Evolutionary conservation across 2,113 vertebrate genomes (phyloP).

Genomic region (Rhineura floridana): DNA sequence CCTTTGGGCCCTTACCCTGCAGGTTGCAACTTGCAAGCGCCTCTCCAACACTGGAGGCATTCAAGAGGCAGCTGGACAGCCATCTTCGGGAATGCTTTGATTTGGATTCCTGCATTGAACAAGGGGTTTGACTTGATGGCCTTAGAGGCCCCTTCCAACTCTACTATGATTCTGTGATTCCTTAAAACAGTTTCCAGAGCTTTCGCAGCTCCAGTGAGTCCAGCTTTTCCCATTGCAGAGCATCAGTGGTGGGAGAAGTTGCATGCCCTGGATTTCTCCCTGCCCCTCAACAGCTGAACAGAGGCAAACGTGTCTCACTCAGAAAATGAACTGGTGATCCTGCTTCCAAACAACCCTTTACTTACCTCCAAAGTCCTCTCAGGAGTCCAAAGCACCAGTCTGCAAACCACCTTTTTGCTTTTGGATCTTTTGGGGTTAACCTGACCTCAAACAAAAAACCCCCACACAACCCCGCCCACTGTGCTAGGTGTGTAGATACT

Average conservation of each 20-base stretch:
- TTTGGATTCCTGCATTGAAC: too few relatives aligned
- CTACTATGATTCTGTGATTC: too few relatives aligned
- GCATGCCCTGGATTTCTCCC: too few relatives aligned
- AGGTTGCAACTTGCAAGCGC: too few relatives aligned
- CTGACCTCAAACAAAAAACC: background rate
- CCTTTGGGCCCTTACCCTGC: too few relatives aligned
- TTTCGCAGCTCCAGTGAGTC: background rate
- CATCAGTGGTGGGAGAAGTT: background rate
- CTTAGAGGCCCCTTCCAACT: too few relatives aligned
- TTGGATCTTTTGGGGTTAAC: background rate
- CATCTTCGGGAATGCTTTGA: too few relatives aligned
- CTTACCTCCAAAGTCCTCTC: constrained; percentile 9
- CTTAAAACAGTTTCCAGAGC: background rate
- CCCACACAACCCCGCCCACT: too few relatives aligned
- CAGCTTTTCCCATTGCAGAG: background rate
- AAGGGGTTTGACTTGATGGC: too few relatives aligned
- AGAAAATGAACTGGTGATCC: too few relatives aligned
- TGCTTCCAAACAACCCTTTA: background rate
- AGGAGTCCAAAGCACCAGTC: background rate
- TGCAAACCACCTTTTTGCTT: background rate
- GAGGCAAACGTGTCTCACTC: background rate
- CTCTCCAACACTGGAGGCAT: too few relatives aligned
- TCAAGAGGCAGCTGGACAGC: too few relatives aligned
- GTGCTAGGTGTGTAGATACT: background rate
- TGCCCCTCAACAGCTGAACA: background rate